Evolutionary conservation across 2,888 invertebrate genomes (phyloP).

Genomic region (Leptarthrus brevirostris): DNA sequence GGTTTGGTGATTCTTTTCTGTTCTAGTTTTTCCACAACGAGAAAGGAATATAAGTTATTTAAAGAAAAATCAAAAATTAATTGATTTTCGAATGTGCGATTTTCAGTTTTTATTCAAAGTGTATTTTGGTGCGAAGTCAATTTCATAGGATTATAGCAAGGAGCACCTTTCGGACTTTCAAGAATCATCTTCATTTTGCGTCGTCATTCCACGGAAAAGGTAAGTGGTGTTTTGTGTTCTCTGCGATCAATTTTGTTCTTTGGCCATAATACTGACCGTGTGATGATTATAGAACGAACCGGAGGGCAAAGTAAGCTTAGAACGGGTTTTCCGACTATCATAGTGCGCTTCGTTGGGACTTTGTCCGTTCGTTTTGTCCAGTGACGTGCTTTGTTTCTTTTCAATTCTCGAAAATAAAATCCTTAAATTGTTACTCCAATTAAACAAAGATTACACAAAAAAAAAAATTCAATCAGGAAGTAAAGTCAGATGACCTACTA

Average conservation of each 20-base stretch:
- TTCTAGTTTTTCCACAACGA: conserved; percentile 1
- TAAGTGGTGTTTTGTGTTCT: conserved; percentile 17
- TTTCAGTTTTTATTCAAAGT: conserved; percentile 1
- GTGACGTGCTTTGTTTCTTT: background rate
- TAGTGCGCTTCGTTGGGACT: conserved; percentile 13
- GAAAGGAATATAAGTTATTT: conserved; percentile 3
- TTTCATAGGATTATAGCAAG: conserved; percentile 1
- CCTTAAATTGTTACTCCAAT: no score
- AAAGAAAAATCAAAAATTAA: background rate
- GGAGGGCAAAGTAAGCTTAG: conserved; percentile 20
- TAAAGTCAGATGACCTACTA: no score
- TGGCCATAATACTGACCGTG: conserved; percentile 5
- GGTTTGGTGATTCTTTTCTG: conserved; percentile 31
- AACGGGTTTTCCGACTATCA: conserved; percentile 24
- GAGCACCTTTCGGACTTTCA: background rate
- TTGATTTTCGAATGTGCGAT: conserved; percentile 18
- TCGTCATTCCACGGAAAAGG: conserved; percentile 28
- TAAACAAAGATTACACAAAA: no score
- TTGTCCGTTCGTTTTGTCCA: background rate
- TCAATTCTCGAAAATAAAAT: background rate
- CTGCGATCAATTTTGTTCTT: background rate
- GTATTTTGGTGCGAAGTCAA: background rate
- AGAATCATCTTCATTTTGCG: conserved; percentile 15
- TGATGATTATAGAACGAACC: background rate
- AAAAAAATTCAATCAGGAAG: no score